phyloP scores from a whole-genome alignment of 2,113 vertebrate species.

The Platysternon megacephalum region DNA sequence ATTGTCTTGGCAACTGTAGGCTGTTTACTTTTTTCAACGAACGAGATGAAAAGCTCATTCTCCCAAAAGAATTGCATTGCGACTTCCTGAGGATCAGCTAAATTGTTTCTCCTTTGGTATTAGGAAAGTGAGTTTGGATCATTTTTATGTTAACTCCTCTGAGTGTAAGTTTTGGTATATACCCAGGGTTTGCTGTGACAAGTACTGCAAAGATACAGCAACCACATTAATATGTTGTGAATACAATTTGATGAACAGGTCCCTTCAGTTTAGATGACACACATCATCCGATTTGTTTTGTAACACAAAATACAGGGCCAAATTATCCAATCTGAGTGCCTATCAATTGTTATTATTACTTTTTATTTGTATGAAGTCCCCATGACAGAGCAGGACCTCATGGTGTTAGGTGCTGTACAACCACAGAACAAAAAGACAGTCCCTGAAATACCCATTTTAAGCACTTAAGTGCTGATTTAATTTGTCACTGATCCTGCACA shows the following conservation, averaged over 20 bases:
- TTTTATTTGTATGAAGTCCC: background rate
- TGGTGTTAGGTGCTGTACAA: background rate
- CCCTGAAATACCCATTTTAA: no score
- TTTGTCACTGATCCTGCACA: background rate
- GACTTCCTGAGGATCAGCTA: background rate
- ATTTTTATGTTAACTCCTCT: background rate
- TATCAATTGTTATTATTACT: background rate
- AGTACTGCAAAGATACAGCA: background rate
- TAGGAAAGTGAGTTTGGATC: background rate
- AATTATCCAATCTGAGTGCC: background rate
- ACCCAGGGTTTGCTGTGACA: background rate
- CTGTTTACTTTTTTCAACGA: constrained; percentile 3
- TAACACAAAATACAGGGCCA: background rate
- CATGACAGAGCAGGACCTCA: background rate
- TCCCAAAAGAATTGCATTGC: background rate
- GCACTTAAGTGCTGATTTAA: accelerated
- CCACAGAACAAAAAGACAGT: no score
- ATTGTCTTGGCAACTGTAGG: background rate
- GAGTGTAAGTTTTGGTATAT: background rate
- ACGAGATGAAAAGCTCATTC: background rate
- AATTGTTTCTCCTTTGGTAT: background rate
- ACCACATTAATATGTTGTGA: background rate
- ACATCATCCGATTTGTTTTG: background rate
- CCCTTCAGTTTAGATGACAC: background rate
- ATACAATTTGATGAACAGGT: background rate